Evolutionary conservation across 2,113 vertebrate genomes (phyloP).

Genomic region (Suncus etruscus): DNA sequence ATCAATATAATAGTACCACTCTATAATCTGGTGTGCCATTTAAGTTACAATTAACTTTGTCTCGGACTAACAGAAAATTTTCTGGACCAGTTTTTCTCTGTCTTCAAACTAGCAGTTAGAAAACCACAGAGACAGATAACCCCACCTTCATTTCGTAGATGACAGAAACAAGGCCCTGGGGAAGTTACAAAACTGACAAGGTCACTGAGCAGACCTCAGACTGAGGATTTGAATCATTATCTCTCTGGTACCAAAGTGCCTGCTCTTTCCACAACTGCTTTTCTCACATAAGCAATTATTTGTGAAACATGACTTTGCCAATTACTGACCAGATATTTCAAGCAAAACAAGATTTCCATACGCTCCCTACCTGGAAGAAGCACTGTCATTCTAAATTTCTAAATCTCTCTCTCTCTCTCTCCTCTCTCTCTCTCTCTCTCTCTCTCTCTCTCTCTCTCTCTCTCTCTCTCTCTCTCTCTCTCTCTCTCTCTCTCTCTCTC

Average conservation of each 20-base stretch:
- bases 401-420: background rate
- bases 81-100: too few species aligned
- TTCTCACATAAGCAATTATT: slow-evolving; percentile 6
- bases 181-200: background rate
- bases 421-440: fast-evolving
- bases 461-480: background rate
- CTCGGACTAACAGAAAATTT: too few species aligned
- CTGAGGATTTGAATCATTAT: background rate
- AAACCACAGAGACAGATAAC: too few species aligned
- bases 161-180: background rate
- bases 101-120: too few species aligned
- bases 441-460: background rate
- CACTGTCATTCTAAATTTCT: background rate
- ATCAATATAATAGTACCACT: too few species aligned
- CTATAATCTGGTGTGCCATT: too few species aligned
- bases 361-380: background rate
- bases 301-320: background rate
- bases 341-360: slow-evolving; percentile 8
- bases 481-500: background rate
- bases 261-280: background rate
- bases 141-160: background rate
- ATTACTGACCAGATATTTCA: slow-evolving; percentile 15
- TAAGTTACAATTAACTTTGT: too few species aligned
- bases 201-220: background rate
- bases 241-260: background rate